Evolutionary conservation across 2,797 vertebrate species (phyloP).

Genomic region (Pachyuromys duprasi): DNA sequence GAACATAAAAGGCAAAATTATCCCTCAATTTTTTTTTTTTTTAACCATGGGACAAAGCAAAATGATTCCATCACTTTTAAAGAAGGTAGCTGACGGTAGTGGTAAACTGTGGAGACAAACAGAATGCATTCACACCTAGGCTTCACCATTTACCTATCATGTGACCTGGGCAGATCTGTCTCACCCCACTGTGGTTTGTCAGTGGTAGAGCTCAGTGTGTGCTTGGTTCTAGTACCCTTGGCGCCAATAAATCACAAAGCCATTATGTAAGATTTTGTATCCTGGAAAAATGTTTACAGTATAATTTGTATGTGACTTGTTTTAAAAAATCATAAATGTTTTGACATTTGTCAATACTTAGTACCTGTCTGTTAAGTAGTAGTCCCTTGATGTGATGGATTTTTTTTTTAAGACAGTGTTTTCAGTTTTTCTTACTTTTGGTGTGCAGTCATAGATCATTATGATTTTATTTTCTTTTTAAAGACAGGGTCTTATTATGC

Average conservation of each 20-base stretch:
- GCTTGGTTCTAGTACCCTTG: not conserved
- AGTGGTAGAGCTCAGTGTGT: not conserved
- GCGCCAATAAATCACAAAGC: not conserved
- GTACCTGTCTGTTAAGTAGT: slow-evolving; percentile 1
- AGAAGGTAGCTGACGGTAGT: not conserved
- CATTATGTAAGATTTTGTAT: not conserved
- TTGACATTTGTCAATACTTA: not conserved
- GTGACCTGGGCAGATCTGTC: not conserved
- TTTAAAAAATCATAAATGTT: slow-evolving; percentile 29
- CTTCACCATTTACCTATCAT: not conserved
- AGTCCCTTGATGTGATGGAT: not conserved
- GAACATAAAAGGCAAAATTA: slow-evolving; percentile 56
- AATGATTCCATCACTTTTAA: slow-evolving; percentile 51
- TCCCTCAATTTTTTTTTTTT: slow-evolving; percentile 11
- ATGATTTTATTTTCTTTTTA: slow-evolving; percentile 31
- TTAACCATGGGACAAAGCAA: slow-evolving; percentile 31
- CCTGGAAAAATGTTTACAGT: not conserved
- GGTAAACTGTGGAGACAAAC: not conserved
- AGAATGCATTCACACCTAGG: slow-evolving; percentile 12
- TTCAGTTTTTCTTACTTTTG: slow-evolving; percentile 9
- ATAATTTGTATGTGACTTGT: not conserved
- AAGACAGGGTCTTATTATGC: not conserved
- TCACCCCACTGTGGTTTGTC: not conserved
- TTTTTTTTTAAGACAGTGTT: not conserved
- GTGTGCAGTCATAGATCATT: not conserved